A percentile compares a stretch with the other conserved stretches of the same genome.
Evolutionary conservation across 1,140 invertebrate genomes (phyloP).

Genomic region (Camponotus vicinus): DNA sequence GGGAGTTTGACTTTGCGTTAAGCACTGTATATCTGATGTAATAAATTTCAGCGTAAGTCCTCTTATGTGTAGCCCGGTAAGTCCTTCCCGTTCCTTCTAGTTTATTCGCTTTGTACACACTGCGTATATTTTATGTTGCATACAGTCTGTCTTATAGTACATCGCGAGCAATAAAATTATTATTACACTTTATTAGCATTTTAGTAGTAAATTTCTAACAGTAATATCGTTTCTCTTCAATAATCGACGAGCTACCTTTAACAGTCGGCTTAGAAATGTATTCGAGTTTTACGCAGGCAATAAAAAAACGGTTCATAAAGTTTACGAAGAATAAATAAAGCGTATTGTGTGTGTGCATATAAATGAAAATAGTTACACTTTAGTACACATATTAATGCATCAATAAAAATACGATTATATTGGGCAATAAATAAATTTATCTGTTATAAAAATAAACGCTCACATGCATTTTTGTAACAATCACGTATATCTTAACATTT

Average conservation of each 20-base stretch:
- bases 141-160: slow-evolving; percentile 30
- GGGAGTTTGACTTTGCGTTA: slow-evolving; percentile 40
- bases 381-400: not conserved
- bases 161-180: slow-evolving; percentile 39
- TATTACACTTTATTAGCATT: slow-evolving; percentile 30
- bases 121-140: slow-evolving; percentile 26
- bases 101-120: slow-evolving; percentile 24
- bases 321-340: not conserved
- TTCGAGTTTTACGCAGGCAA: not conserved
- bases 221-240: slow-evolving; percentile 20
- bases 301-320: not conserved
- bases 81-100: not conserved
- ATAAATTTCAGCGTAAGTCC: slow-evolving; percentile 50
- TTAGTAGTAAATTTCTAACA: not conserved
- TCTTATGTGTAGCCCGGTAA: not conserved
- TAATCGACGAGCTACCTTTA: not conserved
- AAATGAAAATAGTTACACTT: not conserved
- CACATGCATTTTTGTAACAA: not conserved
- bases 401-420: not conserved
- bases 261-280: slow-evolving; percentile 6
- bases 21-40: slow-evolving; percentile 42
- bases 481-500: not conserved
- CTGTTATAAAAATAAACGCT: not conserved
- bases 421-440: not conserved
- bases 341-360: not conserved